Conservation (phyloP, 1,140 invertebrate species). For the Aphelinus atriplicis region DNA sequence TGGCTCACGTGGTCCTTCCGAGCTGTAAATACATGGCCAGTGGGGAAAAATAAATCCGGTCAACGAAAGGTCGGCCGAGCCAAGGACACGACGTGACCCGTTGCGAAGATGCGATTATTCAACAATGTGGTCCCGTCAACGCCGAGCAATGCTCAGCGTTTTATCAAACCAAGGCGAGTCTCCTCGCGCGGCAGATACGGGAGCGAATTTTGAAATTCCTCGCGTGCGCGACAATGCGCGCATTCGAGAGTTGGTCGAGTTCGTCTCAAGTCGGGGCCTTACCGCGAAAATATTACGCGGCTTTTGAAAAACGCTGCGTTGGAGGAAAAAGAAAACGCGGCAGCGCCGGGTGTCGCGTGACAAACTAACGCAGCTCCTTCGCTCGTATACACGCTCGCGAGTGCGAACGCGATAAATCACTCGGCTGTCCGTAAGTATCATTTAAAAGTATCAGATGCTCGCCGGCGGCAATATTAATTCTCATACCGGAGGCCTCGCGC, state of each 20-base stretch:
- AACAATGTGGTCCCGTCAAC: conserved; percentile 39
- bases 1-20: no score
- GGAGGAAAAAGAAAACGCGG: neutral
- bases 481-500: neutral
- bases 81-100: neutral
- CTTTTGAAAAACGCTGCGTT: neutral
- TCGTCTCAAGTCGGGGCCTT: neutral
- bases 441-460: conserved; percentile 19
- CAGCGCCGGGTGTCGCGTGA: no score
- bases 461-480: conserved; percentile 13
- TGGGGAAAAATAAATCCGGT: conserved; percentile 5
- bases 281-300: neutral
- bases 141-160: conserved; percentile 39
- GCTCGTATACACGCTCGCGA: neutral
- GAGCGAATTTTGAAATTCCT: conserved; percentile 2
- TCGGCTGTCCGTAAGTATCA: neutral
- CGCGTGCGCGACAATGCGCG: neutral
- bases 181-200: neutral
- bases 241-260: neutral
- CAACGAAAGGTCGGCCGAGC: neutral
- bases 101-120: conserved; percentile 38
- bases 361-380: no score
- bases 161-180: conserved; percentile 34
- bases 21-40: no score
- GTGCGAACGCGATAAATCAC: neutral